Base-by-base conservation (phyloP, 2,797 vertebrate species). In the Aphelocoma californica region DNA sequence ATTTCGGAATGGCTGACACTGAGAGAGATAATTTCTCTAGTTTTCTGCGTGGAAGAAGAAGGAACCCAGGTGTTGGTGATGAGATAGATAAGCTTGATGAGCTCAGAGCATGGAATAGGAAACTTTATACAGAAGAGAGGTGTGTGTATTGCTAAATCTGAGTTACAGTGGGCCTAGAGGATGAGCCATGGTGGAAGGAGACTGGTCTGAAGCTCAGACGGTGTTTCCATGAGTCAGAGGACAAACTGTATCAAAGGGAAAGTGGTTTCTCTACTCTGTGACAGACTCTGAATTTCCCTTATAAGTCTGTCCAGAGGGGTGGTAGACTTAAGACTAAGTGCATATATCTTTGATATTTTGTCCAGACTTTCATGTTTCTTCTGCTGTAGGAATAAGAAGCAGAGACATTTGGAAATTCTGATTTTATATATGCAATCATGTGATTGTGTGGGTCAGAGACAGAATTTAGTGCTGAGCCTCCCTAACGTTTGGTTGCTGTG, bases 1-100 rank as follows among this genome's bases (percentile, higher is more conserved):
- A 0, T 18, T 72, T 56, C 1, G 4, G 21, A 13, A 24, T 47
- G 18, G 12, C 3, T 56, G 44, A n/a, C 5, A 4, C 5, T 40
- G 19, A n/a, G 26, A 67, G 36, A 92, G 70, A 32, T 10, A 40
- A 74, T 34, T 94, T 77, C n/a, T 77, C 12, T 18, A 3, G 18
- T 62, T 88, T 88, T 62, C n/a, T 53, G 40, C n/a, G 18, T 32
- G 64, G 58, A 78, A 73, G 25, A 72, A 75, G 28, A 69, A 61
- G 25, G 25, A 48, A 51, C 5, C 5, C 26, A 34, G 60, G 29
- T 26, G 38, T 10, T 70, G 48, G 13, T 62, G 47, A 25, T 73
- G 53, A 56, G 31, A 67, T 9, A 17, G 38, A 21, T 40, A 67
- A 88, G 50, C 48, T 3, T n/a, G 18, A 5, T 34, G 20, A 92